These are phyloP conservation scores for Perognathus longimembris DNA, from an alignment of 2,113 vertebrate genomes.

Conservation along the genomic window DNA sequence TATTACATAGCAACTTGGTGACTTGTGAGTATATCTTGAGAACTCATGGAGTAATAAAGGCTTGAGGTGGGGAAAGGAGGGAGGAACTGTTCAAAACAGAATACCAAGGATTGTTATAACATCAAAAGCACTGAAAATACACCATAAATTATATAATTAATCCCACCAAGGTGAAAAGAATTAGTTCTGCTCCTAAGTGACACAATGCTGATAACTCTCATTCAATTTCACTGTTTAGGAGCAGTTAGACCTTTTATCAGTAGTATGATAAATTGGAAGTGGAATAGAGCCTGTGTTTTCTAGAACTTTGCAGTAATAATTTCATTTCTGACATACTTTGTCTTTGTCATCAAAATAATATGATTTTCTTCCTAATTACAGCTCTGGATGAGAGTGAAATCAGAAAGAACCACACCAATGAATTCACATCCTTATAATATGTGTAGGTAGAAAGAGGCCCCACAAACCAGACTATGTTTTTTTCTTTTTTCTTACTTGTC, in stretches of 20 bases:
- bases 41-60: slow-evolving; percentile 40
- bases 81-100: not conserved
- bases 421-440: slow-evolving; percentile 63
- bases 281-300: slow-evolving; percentile 60
- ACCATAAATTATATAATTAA: slow-evolving; percentile 57
- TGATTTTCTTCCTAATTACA: slow-evolving; percentile 76
- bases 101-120: not conserved
- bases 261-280: slow-evolving; percentile 67
- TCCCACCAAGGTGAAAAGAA: slow-evolving; percentile 57
- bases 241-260: slow-evolving; percentile 66
- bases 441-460: not conserved
- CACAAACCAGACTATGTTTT: slow-evolving; percentile 15
- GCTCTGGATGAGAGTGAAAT: slow-evolving; percentile 68
- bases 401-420: slow-evolving; percentile 56
- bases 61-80: not conserved
- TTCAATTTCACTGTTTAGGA: slow-evolving; percentile 52
- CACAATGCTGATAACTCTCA: slow-evolving; percentile 35
- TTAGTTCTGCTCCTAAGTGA: slow-evolving; percentile 59
- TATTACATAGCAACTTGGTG: not conserved
- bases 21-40: not conserved
- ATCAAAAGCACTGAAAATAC: slow-evolving; percentile 35
- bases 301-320: slow-evolving; percentile 66
- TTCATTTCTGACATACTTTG: slow-evolving; percentile 73
- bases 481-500: slow-evolving; percentile 37
- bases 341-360: slow-evolving; percentile 74